Base-by-base conservation (phyloP, 92 coral and sea anemone genomes). In the Chrysogorgia sp. region DNA sequence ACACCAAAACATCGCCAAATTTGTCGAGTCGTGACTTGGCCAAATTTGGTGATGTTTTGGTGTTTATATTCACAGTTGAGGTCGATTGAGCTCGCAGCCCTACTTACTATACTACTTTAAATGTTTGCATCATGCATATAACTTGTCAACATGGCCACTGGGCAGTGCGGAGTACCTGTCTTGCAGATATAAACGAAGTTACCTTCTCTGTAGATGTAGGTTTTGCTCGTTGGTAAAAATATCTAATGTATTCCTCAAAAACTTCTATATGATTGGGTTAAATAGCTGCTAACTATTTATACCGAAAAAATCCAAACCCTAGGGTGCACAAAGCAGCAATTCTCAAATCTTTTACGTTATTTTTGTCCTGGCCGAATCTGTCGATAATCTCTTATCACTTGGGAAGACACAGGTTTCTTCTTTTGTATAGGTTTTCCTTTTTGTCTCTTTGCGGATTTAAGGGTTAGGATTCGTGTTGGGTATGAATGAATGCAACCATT, bases 171-270 rank as follows among this genome's bases (percentile, higher is more conserved):
- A 37, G 43, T 37, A 37, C 67, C 33, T 15, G 56, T 12, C 21
- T 34, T 56, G 7, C 22, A 43, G 25, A 80, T 66, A 34, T 68
- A 68, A 24, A 80, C 84, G 52, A 32, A 34, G 35, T 80, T 80
- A 15, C 84, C 78, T 68, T 80, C 58, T 17, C 79, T 12, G 25
- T 80, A 68, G 17, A 68, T 55, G 55, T 80, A 86, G 50, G 86
- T 86, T 57, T 86, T 82, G n/a, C 79, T 64, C 2, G 32, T 72
- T 19, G 90, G 90, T 9, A 86, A 34, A 10, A 86, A 86, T 17
- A 82, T 59, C 34, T 35, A 14, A 80, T 15, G 53, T 26, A 31
- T 7, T 67, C 33, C 10, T 41, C 53, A 14, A 7, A 28, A 56
- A 80, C 47, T 24, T 21, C 31, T 25, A 80, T 9, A 21, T 80